Base-by-base conservation (phyloP, 2,797 vertebrate species). In the Coendou prehensilis region DNA sequence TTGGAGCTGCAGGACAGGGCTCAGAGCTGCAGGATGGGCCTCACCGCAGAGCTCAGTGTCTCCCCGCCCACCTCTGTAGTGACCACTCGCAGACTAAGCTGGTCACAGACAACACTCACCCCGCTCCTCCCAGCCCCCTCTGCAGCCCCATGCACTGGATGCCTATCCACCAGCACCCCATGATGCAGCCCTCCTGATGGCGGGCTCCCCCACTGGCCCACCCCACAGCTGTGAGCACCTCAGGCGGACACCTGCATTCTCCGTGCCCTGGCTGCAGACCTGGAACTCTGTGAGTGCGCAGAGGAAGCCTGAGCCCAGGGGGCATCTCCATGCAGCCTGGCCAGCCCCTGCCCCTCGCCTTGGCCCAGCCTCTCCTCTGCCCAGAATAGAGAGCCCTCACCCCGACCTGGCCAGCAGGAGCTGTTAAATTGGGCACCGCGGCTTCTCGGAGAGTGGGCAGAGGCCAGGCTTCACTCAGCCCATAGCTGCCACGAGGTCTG, bases 291-390 rank as follows among this genome's bases (percentile, higher is more conserved):
- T 17, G 45, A 14, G 45, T 50, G 4, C 0, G 2, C 45, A 30
- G 14, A 50, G 7, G 45, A 17, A 76, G 73, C 13, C 6, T 50
- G 26, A 76, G 10, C 28, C 22, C 13, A 6, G 7, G 9, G 61
- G n/a, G 67, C 0, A 3, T 30, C 15, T 33, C 18, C 13, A 11
- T 7, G 11, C 9, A 5, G 26, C 50, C 73, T 9, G 9, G 33
- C 23, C 8, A 8, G 37, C 56, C 20, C 28, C 47, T 26, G 4
- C 2, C 11, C 20, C 37, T 13, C 2, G 0, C n/a, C 75, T 14
- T 0, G 1, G 57, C 63, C 73, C 28, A 17, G 78, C 9, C 30
- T 18, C 9, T 71, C 59, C 61, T 41, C 61, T 9, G 10, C 61
- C 71, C n/a, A 45, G 67, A 64, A 73, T 1, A 83, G 61, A 61